These are phyloP conservation scores for Amazona finschi DNA, from an alignment of 2,797 vertebrate species.

Conservation along the genomic window DNA sequence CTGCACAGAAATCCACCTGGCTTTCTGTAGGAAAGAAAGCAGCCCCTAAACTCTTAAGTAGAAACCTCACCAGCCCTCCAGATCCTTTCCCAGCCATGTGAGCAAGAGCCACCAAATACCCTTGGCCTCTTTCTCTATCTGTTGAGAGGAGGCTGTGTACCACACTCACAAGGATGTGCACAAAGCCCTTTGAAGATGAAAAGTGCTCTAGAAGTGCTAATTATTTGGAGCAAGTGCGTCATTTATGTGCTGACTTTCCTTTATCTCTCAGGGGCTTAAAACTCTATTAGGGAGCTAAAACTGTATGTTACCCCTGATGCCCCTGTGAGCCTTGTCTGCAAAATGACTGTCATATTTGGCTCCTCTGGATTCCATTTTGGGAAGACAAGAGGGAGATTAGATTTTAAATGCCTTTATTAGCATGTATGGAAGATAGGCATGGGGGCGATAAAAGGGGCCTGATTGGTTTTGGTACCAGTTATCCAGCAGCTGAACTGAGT, in stretches of 20 bases:
- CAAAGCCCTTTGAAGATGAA: slow-evolving; percentile 22
- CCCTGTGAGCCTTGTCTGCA: slow-evolving; percentile 6
- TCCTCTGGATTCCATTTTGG: slow-evolving; percentile 44
- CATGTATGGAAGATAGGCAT: background rate
- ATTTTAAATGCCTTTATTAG: slow-evolving; percentile 46
- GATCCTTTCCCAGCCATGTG: background rate
- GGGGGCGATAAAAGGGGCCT: slow-evolving; percentile 10
- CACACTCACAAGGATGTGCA: background rate
- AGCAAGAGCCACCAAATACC: background rate
- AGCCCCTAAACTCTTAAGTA: background rate
- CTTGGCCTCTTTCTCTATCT: slow-evolving; percentile 14
- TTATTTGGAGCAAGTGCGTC: slow-evolving; percentile 27
- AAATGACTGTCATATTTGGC: slow-evolving; percentile 35
- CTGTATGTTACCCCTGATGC: background rate
- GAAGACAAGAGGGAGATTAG: slow-evolving; percentile 48
- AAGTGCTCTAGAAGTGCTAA: slow-evolving; percentile 20
- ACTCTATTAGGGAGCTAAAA: slow-evolving; percentile 56
- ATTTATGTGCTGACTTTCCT: slow-evolving; percentile 27
- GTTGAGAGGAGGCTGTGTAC: background rate
- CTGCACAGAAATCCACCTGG: background rate
- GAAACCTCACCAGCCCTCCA: background rate
- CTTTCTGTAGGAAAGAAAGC: background rate
- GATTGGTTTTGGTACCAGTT: slow-evolving; percentile 33
- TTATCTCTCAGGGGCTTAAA: slow-evolving; percentile 43
- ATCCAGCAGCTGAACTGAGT: slow-evolving; percentile 18